phyloP scores from a whole-genome alignment of 2,113 vertebrate genomes.

The Ovibos moschatus region DNA sequence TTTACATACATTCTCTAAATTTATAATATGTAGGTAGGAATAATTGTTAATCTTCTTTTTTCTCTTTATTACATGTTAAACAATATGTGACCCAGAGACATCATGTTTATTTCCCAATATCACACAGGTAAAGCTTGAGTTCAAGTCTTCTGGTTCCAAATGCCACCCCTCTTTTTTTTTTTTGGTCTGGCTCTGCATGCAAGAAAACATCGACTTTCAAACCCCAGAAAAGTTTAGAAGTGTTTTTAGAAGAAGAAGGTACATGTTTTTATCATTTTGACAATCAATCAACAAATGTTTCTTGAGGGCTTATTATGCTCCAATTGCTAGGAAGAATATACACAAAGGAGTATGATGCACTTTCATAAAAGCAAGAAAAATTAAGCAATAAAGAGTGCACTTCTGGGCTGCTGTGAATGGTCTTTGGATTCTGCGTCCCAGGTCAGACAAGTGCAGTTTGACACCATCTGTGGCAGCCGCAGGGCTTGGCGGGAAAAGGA shows the following conservation, averaged over 20 bases:
- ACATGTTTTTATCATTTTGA: background rate
- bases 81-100: background rate
- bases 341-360: background rate
- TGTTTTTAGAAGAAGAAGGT: background rate
- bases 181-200: background rate
- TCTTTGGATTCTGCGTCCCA: background rate
- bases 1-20: background rate
- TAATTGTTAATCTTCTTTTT: background rate
- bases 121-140: background rate
- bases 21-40: background rate
- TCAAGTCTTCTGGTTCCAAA: background rate
- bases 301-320: background rate
- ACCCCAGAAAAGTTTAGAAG: background rate
- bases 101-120: background rate
- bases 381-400: background rate
- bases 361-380: background rate
- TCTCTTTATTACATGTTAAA: background rate
- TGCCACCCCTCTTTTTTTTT: background rate
- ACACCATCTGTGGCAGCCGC: background rate
- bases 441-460: background rate
- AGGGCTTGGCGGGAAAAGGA: background rate
- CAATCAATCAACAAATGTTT: background rate
- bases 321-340: background rate
- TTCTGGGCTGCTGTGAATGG: background rate
- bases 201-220: background rate